Evolutionary conservation across 2,113 vertebrate genomes (phyloP), one percentile per base, ranked within the genome.

Genomic region (Semnornis frantzii): DNA sequence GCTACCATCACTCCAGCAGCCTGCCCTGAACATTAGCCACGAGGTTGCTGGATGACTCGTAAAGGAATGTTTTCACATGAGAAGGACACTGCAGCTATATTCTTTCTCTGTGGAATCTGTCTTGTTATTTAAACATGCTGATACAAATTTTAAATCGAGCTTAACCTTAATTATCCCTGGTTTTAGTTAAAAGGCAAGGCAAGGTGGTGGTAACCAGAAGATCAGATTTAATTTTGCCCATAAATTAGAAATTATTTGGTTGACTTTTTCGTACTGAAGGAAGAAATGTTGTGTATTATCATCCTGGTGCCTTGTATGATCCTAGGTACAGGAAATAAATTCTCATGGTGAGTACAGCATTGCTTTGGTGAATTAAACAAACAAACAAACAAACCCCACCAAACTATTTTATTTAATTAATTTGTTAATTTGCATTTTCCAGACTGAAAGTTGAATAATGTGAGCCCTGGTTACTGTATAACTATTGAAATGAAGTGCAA

Each of bases 1-100:
- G 3, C 2, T 54, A 10, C 21, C 12, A 17, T 59, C 60, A 12
- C 30, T 33, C 3, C 2, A 12, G 24, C 2, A 4, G 19, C 25
- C 9, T 30, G 34, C 33, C 42, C 24, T 52, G n/a, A 31, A 70
- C 21, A 78, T 10, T 9, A 70, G 16, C 6, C 17, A 55, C 39
- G 63, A 27, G 6, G 7, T 72, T 58, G 27, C 25, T 63, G 6
- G 15, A 15, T 37, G 17, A 19, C 12, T 44, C 31, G 25, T 59
- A 31, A 90, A 65, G 34, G 20, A 59, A 19, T 16, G 8, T 50
- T 72, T 72, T 58, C 59, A 78, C 83, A 39, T 52, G 1, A 69
- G 78, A 78, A 33, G 1, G 18, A 8, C 9, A 30, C 8, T n/a
- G 12, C 21, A 39, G 31, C 18, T 57, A 31, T 46, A 66, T 42